phyloP scores from a whole-genome alignment of 2,888 invertebrate genomes.

The Calameuta idolon region DNA sequence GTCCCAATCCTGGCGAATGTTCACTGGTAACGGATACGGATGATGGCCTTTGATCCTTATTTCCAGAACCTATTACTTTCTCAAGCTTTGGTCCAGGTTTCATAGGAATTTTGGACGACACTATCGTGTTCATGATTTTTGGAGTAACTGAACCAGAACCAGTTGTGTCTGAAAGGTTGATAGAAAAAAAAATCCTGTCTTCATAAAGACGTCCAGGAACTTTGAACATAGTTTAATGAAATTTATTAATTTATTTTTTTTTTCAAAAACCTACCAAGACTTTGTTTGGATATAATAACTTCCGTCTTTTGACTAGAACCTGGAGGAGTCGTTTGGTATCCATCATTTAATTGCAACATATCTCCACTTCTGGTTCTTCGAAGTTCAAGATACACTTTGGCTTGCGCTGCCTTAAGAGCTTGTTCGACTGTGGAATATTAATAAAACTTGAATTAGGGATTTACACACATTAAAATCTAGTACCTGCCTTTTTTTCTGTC shows the following conservation, averaged over 20 bases:
- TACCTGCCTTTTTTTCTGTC: slow-evolving; percentile 37
- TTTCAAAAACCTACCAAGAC: slow-evolving; percentile 19
- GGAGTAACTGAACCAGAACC: not conserved
- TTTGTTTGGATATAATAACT: slow-evolving; percentile 26
- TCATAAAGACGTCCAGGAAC: not conserved
- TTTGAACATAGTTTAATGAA: not conserved
- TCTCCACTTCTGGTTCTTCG: not conserved
- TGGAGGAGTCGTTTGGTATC: slow-evolving; percentile 8
- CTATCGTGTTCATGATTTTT: not conserved
- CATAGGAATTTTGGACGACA: not conserved
- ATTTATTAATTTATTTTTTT: not conserved
- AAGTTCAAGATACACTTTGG: not conserved
- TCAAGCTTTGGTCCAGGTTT: not conserved
- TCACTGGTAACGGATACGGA: slow-evolving; percentile 15
- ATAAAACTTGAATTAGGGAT: slow-evolving; percentile 1
- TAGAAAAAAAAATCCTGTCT: not conserved
- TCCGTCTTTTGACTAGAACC: slow-evolving; percentile 20
- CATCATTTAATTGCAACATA: slow-evolving; percentile 4
- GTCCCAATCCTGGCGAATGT: slow-evolving; percentile 27
- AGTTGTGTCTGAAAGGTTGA: not conserved
- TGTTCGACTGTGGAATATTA: slow-evolving; percentile 14
- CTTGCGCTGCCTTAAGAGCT: not conserved
- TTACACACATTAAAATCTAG: not conserved
- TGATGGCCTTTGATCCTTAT: slow-evolving; percentile 4
- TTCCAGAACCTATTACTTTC: not conserved